phyloP scores from a whole-genome alignment of 2,797 vertebrate species.

The Megaceryle alcyon region DNA sequence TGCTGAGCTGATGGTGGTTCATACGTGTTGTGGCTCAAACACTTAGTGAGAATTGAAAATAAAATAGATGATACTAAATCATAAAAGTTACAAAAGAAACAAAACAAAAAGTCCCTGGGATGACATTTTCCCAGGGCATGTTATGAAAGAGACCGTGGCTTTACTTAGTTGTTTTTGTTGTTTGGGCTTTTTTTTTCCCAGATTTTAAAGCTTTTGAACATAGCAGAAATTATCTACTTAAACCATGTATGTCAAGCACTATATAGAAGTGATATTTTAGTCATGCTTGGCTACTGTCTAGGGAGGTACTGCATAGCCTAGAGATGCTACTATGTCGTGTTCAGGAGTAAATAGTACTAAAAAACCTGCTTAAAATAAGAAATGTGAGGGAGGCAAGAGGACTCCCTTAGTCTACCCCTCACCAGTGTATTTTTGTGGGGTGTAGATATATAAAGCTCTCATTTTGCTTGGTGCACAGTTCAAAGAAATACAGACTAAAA shows the following conservation, averaged over 20 bases:
- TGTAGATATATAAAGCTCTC: background rate
- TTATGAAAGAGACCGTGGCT: background rate
- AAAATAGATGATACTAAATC: background rate
- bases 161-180: background rate
- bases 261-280: background rate
- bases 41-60: background rate
- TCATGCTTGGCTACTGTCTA: background rate
- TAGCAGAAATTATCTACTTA: background rate
- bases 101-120: fast-evolving
- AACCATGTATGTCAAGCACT: background rate
- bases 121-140: background rate
- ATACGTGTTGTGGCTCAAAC: background rate
- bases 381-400: background rate
- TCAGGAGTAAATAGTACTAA: background rate
- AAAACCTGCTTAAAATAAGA: background rate
- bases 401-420: background rate
- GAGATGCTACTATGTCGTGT: background rate
- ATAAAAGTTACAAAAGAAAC: background rate
- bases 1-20: background rate
- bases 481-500: background rate
- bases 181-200: background rate
- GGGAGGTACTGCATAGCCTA: background rate
- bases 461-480: background rate
- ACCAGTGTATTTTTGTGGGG: fast-evolving
- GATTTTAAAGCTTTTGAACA: background rate